Evolutionary conservation across 2,888 invertebrate species (phyloP), one percentile per base, ranked within the genome.

Genomic region (Synergus gifuensis): DNA sequence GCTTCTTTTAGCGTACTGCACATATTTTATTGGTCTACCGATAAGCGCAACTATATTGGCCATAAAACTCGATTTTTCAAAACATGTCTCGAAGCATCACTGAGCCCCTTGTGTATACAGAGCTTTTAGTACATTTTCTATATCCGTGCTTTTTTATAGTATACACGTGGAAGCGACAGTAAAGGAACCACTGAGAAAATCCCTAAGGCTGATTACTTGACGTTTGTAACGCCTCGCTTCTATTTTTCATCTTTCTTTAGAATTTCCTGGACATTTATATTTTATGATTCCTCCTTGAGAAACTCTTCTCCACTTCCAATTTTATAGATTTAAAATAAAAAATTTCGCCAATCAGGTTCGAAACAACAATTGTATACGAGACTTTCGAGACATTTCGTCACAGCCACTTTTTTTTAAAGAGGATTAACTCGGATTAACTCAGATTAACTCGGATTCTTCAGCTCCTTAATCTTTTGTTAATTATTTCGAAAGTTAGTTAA

Each of bases 41-140:
- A 42, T 7, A 42, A 42, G 9, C 42, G 9, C 42, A 67, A 28
- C 44, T 67, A 22, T 67, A 22, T 46, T 46, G 67, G 46, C 4
- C 18, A 46, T 67, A 67, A 67, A 67, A 67, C 44, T 67, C 14
- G 44, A 69, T 44, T 66, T 69, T 69, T 46, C 9, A 22, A 22
- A 46, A 67, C 49, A 54, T n/a, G 8, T 16, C 67, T 46, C 28
- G 8, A 42, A 18, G 46, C 46, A 69, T 46, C 16, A 46, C 14
- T 69, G 18, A 44, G 12, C 14, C 46, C 18, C 44, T 5, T 2
- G 18, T 46, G 28, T 28, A 16, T 11, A 49, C 3, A 28, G 44
- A 44, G 11, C 12, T 67, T 69, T 54, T 54, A 54, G 16, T 8
- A 54, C 54, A n/a, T n/a, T n/a, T 54, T 49, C n/a, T 54, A 54